Evolutionary conservation across 2,797 vertebrate genomes (phyloP), one percentile per base, ranked within the genome.

Genomic region (Fringilla coelebs): DNA sequence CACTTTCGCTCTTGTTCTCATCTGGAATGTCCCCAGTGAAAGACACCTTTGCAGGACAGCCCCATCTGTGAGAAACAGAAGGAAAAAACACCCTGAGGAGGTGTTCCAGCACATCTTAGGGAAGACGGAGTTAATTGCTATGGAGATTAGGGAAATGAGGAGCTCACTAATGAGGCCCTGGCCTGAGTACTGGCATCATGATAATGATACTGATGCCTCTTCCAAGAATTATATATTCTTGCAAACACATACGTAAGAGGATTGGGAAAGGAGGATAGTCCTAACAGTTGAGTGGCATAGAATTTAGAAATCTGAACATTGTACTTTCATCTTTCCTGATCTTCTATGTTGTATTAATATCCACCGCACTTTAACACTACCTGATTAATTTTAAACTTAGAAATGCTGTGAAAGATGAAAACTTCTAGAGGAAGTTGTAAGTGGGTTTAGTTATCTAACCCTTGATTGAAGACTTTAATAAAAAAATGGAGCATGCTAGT

Each of bases 71-170:
- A 77, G 36, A 90, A 89, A 82, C 11, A 84, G 28, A 51, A 12
- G 9, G 13, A 31, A 61, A 68, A 58, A 77, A 9, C 2, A 40
- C 9, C 5, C 34, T 61, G 49, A 61, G 34, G 46, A 90, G 11
- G 4, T 61, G 19, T 5, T 54, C 11, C 17, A 49, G 29, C 38
- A 61, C 0, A 0, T 55, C 15, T 65, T 41, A n/a, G 6, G 34
- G 46, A 81, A 84, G n/a, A 40, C 26, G 28, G 13, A 77, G 10
- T 72, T 90, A 90, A 86, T 78, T 86, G 58, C 40, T 90, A 2
- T 5, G 8, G 31, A 18, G 9, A 2, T 65, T 84, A 65, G 49
- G 31, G 45, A 74, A 88, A 61, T 38, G 1, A 76, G 34, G 25
- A 29, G 7, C 24, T 79, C 46, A 63, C 21, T 74, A 67, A 61